Conservation (phyloP, 2,797 vertebrate genomes). For the Passerculus sandwichensis region DNA sequence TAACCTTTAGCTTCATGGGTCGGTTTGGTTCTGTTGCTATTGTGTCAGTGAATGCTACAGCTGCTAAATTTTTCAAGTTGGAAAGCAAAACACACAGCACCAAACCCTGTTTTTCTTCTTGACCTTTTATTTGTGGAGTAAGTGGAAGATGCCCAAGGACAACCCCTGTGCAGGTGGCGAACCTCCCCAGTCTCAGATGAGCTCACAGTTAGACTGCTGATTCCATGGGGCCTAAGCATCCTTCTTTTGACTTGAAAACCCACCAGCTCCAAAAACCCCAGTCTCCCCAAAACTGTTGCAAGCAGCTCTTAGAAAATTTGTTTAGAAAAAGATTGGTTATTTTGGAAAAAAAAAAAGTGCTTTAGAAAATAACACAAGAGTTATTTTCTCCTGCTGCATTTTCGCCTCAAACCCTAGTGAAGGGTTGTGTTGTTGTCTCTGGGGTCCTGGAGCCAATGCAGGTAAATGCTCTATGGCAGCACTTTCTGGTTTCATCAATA, state of each 20-base stretch:
- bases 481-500: not conserved
- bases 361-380: not conserved
- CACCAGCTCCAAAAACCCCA: not conserved
- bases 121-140: not conserved
- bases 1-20: not conserved
- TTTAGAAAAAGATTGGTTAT: not conserved
- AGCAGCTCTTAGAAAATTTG: not conserved
- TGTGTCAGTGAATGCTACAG: not conserved
- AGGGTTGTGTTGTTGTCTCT: not conserved
- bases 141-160: not conserved
- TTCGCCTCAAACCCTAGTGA: not conserved
- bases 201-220: not conserved
- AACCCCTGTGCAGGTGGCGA: not conserved
- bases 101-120: not conserved
- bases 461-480: not conserved
- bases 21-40: not conserved
- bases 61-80: fast-evolving
- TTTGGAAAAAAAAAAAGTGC: fast-evolving
- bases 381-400: not conserved
- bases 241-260: not conserved
- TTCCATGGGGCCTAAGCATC: not conserved
- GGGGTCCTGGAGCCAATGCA: not conserved
- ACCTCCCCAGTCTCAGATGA: not conserved
- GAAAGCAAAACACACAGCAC: not conserved
- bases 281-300: not conserved